phyloP scores from a whole-genome alignment of 2,797 vertebrate species.

The Neosilurus hyrtlii region DNA sequence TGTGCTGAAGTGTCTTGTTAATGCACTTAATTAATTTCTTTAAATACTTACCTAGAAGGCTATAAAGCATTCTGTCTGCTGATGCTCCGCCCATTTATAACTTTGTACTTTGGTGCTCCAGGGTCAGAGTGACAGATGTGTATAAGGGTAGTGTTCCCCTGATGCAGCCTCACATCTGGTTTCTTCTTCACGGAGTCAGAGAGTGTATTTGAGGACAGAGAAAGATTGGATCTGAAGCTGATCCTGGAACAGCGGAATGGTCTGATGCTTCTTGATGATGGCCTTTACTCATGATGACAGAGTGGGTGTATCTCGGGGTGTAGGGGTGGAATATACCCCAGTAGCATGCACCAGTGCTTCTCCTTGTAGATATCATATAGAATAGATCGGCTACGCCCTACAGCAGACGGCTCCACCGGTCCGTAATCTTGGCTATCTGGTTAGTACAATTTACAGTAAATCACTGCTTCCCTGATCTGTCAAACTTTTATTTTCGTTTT shows the following conservation, averaged over 20 bases:
- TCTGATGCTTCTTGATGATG: not conserved
- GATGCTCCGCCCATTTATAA: not conserved
- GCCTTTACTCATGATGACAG: not conserved
- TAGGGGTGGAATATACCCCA: not conserved
- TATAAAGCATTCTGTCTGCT: conserved; percentile 35
- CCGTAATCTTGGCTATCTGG: no score
- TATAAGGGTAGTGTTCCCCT: conserved; percentile 13
- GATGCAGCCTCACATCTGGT: conserved; percentile 53
- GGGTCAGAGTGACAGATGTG: conserved; percentile 57
- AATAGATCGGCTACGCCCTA: no score
- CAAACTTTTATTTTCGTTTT: no score
- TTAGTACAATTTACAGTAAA: no score
- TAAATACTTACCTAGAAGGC: conserved; percentile 26
- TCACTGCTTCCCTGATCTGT: no score
- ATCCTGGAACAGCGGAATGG: conserved; percentile 10
- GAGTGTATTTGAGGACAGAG: not conserved
- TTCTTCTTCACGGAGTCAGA: conserved; percentile 6
- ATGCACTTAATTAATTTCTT: not conserved
- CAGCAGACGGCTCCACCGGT: no score
- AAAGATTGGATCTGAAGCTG: not conserved
- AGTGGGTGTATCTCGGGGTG: no score
- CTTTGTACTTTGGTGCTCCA: conserved; percentile 10
- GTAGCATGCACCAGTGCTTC: not conserved
- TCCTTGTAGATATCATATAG: no score
- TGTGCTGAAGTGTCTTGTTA: not conserved